Evolutionary conservation across 2,888 invertebrate genomes (phyloP).

Genomic region (Shargacucullia verbasci): DNA sequence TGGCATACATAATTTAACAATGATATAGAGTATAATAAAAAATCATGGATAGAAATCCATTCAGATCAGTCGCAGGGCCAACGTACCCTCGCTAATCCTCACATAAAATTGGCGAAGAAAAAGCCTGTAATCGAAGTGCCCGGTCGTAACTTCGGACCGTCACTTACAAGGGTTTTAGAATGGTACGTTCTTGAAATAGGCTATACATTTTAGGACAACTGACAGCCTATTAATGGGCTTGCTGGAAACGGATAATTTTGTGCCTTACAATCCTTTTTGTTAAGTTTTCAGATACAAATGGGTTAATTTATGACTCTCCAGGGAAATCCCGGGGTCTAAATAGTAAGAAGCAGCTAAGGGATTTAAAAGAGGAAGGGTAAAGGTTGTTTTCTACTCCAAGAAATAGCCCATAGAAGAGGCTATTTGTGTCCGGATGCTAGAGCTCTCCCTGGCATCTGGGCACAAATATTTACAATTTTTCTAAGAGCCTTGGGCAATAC

Average conservation of each 20-base stretch:
- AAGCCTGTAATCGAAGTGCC: constrained; percentile 66
- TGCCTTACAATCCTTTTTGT: constrained; percentile 27
- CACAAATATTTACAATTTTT: too few species aligned
- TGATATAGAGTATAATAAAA: constrained; percentile 39
- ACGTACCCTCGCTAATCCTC: constrained; percentile 59
- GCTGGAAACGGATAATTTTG: constrained; percentile 33
- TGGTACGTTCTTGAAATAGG: constrained; percentile 54
- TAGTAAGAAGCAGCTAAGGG: too few species aligned
- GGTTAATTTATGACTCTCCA: constrained; percentile 2
- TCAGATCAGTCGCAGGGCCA: constrained; percentile 35
- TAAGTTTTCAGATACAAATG: constrained; percentile 17
- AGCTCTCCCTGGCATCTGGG: too few species aligned
- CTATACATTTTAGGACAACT: constrained; percentile 49
- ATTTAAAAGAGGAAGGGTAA: too few species aligned
- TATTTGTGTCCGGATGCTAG: too few species aligned
- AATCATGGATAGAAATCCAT: constrained; percentile 42
- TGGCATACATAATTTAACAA: constrained; percentile 31
- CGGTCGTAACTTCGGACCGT: constrained; percentile 68
- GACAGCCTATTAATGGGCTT: constrained; percentile 52
- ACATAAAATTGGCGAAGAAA: constrained; percentile 68
- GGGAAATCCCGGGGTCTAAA: constrained; percentile 10
- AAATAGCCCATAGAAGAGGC: too few species aligned
- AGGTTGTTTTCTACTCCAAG: too few species aligned
- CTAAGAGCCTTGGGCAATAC: too few species aligned
- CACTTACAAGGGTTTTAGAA: constrained; percentile 67